phyloP scores from a whole-genome alignment of 2,888 invertebrate species.

The Keiferia lycopersicella region DNA sequence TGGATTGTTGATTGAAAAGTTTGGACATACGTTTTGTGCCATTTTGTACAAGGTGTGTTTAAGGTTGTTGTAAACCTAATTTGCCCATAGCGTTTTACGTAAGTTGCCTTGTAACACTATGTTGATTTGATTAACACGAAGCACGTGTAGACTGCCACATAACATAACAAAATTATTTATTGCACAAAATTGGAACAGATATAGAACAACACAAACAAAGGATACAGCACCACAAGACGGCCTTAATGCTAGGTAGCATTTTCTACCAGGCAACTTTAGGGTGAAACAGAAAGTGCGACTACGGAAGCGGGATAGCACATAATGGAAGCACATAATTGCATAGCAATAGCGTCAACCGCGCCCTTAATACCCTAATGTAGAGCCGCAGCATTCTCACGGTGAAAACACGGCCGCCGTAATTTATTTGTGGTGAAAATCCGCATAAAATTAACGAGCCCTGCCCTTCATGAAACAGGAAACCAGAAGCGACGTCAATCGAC shows the following conservation, averaged over 20 bases:
- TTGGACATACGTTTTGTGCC: neutral
- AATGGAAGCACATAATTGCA: neutral
- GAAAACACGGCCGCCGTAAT: neutral
- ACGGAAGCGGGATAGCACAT: no score
- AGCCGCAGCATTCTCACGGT: neutral
- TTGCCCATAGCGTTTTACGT: neutral
- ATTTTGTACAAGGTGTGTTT: neutral
- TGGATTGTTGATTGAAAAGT: neutral
- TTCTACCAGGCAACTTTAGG: no score
- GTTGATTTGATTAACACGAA: neutral
- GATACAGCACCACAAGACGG: no score
- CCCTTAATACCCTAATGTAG: conserved; percentile 6
- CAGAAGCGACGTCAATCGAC: no score
- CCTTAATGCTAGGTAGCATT: no score
- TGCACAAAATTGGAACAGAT: no score
- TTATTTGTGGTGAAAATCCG: neutral
- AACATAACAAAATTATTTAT: no score
- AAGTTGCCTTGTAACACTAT: neutral
- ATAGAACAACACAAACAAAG: no score
- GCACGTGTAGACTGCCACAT: neutral
- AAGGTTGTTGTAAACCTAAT: neutral
- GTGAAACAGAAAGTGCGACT: no score
- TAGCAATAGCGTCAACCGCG: neutral
- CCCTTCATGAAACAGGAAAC: no score
- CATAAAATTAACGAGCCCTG: no score